These are phyloP conservation scores for Sebastes iracundus DNA, from an alignment of 2,797 vertebrate genomes.

Conservation along the genomic window DNA sequence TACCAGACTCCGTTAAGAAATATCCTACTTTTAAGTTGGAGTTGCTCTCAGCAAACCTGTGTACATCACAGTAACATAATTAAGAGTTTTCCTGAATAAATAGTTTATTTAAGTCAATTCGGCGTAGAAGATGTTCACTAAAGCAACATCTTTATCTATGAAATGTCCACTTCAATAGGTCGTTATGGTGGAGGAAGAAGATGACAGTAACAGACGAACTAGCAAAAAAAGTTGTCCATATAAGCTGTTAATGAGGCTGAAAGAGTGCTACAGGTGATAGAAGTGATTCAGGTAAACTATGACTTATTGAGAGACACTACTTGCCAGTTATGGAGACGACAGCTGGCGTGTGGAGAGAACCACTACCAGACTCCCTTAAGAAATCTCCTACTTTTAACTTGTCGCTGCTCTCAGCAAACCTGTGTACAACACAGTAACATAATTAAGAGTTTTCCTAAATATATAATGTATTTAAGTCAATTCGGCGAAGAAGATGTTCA, in stretches of 20 bases:
- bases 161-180: background rate
- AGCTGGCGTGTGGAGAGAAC: too few relatives aligned
- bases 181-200: background rate
- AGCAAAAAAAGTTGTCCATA: background rate
- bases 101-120: background rate
- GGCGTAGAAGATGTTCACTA: rapidly evolving
- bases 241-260: background rate
- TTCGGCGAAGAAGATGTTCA: background rate
- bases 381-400: slow-evolving; percentile 9
- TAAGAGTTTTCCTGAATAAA: rapidly evolving
- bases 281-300: background rate
- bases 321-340: background rate
- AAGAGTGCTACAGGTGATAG: rapidly evolving
- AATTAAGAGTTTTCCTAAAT: rapidly evolving
- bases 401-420: rapidly evolving
- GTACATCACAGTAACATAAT: rapidly evolving
- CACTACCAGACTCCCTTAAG: background rate
- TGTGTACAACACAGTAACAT: rapidly evolving
- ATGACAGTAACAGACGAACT: slow-evolving; percentile 16
- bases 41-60: rapidly evolving
- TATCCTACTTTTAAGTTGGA: background rate
- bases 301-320: background rate
- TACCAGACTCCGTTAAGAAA: background rate
- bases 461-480: rapidly evolving
- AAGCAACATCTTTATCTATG: rapidly evolving